Evolutionary conservation across 2,113 vertebrate genomes (phyloP).

Genomic region (Ariopsis seemanni): DNA sequence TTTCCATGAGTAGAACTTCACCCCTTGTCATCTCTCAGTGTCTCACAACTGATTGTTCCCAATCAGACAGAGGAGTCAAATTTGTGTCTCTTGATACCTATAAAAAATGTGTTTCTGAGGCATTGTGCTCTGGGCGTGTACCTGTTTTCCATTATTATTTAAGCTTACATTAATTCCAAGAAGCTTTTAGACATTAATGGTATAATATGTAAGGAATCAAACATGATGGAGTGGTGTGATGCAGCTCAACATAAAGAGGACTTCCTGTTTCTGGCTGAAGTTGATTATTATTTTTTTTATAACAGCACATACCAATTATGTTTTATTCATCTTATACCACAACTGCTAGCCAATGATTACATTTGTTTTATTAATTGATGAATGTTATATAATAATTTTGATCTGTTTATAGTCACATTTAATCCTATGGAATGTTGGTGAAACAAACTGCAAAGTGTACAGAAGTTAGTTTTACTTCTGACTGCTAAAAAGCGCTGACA

Average conservation of each 20-base stretch:
- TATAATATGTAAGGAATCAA: not conserved
- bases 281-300: not conserved
- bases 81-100: slow-evolving; percentile 62
- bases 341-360: not conserved
- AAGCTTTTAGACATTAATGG: slow-evolving; percentile 60
- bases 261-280: not conserved
- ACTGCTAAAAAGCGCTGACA: not conserved
- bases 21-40: slow-evolving; percentile 59
- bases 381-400: not conserved
- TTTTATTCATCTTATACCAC: not conserved
- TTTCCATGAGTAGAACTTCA: slow-evolving; percentile 64
- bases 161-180: slow-evolving; percentile 37
- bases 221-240: not conserved
- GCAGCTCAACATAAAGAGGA: not conserved
- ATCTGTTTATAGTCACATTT: not conserved
- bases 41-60: slow-evolving; percentile 64
- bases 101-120: slow-evolving; percentile 59
- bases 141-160: slow-evolving; percentile 50
- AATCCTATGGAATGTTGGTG: not conserved
- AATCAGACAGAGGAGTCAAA: slow-evolving; percentile 63
- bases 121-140: slow-evolving; percentile 58
- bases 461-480: not conserved
- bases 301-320: not conserved
- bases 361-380: not conserved
- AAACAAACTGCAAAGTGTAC: too few species aligned